A percentile compares a stretch with the other conserved stretches of the same genome.
Conservation (phyloP, 2,888 invertebrate genomes). For the Stenichneumon culpator region DNA sequence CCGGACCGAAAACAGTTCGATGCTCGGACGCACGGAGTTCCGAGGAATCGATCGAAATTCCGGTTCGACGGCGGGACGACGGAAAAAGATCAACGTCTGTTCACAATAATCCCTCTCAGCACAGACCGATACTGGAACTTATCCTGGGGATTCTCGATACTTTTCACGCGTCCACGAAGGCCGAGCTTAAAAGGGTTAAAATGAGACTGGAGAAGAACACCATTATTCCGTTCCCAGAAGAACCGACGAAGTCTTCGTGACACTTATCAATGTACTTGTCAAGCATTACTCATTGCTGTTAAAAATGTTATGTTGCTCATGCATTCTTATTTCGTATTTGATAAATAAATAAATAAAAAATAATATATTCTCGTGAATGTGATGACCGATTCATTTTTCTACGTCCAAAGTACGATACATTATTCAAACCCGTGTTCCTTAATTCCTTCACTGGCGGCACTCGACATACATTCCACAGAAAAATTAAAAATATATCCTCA, state of each 20-base stretch:
- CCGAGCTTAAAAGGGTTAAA: conserved; percentile 67
- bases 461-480: no score
- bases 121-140: conserved; percentile 76
- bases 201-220: conserved; percentile 32
- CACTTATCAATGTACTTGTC: background rate
- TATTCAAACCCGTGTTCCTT: background rate
- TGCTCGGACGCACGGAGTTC: conserved; percentile 51
- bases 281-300: background rate
- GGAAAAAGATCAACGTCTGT: conserved; percentile 25
- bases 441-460: no score
- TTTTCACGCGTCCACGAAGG: conserved; percentile 71
- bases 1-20: conserved; percentile 13
- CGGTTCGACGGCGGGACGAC: conserved; percentile 42
- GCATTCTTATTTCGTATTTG: background rate
- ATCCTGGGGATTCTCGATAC: conserved; percentile 77
- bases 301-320: background rate
- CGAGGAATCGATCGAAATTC: conserved; percentile 74
- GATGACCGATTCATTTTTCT: background rate
- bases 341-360: background rate
- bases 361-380: background rate
- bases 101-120: conserved; percentile 55
- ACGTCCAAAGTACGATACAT: background rate
- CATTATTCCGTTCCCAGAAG: background rate
- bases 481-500: no score
- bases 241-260: background rate